These are phyloP conservation scores for Nasonia oneida DNA, from an alignment of 2,888 invertebrate species.

Conservation along the genomic window DNA sequence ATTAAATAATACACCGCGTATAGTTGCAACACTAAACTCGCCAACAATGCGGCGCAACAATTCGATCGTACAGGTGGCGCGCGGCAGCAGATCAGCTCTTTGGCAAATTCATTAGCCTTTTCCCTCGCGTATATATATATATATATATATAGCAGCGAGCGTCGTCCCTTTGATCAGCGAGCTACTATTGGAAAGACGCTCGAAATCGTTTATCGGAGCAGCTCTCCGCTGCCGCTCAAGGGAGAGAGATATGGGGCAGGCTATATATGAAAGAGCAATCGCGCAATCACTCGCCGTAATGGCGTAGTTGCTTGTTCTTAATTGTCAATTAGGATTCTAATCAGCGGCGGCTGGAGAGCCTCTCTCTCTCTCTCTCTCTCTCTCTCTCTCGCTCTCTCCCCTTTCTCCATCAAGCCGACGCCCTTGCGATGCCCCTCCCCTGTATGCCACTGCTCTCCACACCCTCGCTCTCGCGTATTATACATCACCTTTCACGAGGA, in stretches of 20 bases:
- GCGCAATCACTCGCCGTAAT: slow-evolving; percentile 62
- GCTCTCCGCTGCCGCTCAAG: not conserved
- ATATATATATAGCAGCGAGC: not conserved
- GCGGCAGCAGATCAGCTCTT: not conserved
- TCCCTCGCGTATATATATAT: not conserved
- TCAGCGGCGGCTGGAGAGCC: slow-evolving; percentile 60
- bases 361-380: slow-evolving; percentile 47
- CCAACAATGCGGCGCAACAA: slow-evolving; percentile 10
- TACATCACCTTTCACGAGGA: slow-evolving; percentile 1
- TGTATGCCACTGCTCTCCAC: not conserved
- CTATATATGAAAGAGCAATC: slow-evolving; percentile 60
- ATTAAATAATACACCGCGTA: not conserved
- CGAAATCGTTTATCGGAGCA: slow-evolving; percentile 52
- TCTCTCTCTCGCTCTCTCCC: slow-evolving; percentile 37
- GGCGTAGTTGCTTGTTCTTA: slow-evolving; percentile 66
- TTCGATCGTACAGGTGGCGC: not conserved
- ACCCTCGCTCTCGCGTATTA: not conserved
- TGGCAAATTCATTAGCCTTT: not conserved
- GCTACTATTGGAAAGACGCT: not conserved
- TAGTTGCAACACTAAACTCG: not conserved
- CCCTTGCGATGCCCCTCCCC: not conserved
- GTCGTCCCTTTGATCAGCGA: not conserved
- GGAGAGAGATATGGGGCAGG: not conserved
- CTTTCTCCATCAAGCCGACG: slow-evolving; percentile 60
- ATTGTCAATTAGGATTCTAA: slow-evolving; percentile 69